Evolutionary conservation across 2,113 vertebrate species (phyloP).

Genomic region (Vicugna pacos): DNA sequence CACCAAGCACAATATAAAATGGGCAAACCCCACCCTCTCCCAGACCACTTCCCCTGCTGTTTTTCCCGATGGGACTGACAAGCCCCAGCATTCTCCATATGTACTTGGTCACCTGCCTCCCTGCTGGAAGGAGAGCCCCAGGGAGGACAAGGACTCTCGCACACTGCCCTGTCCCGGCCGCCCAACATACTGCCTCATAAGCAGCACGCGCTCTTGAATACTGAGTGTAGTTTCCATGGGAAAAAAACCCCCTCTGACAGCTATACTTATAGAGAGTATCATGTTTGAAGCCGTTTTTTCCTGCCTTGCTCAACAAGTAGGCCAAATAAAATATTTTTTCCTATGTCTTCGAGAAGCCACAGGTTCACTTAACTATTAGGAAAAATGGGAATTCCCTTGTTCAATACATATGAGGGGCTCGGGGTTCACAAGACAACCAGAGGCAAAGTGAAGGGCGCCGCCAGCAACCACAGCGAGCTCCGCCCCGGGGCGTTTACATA

Average conservation of each 20-base stretch:
- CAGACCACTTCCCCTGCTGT: neutral
- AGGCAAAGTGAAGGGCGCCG: neutral
- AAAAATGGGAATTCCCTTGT: neutral
- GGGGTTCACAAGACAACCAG: neutral
- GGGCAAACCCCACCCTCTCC: neutral
- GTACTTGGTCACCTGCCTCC: neutral
- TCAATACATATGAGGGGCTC: neutral
- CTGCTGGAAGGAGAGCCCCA: neutral
- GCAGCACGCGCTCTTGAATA: neutral
- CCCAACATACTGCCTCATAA: neutral
- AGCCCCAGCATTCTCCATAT: neutral
- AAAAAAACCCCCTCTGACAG: neutral
- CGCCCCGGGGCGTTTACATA: neutral
- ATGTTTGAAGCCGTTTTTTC: neutral
- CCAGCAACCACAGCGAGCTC: neutral
- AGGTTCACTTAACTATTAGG: neutral
- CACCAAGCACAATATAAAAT: neutral
- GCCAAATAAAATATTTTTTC: neutral
- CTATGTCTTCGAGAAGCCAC: neutral
- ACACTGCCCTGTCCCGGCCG: neutral
- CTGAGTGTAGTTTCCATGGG: neutral
- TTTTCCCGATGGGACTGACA: neutral
- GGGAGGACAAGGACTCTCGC: neutral
- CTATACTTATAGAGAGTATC: neutral
- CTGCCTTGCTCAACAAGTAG: neutral